Percentiles rank a stretch among this genome's conserved stretches.
phyloP scores from a whole-genome alignment of 2,888 invertebrate genomes.

The Alentia gelatinosa region DNA sequence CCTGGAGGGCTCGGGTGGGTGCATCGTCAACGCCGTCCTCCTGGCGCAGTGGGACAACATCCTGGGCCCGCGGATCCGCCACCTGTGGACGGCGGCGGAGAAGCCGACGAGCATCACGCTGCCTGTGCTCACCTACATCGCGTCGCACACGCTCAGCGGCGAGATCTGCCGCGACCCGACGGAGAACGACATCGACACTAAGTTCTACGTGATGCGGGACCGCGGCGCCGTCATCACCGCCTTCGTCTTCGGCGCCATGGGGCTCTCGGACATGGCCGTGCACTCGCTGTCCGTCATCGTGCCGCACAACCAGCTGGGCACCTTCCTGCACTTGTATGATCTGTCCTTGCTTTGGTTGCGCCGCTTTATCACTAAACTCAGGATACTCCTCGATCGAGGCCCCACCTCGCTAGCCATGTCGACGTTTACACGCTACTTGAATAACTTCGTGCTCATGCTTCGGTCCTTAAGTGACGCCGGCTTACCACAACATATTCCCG shows the following conservation, averaged over 20 bases:
- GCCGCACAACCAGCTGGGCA: constrained; percentile 67
- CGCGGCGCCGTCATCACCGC: constrained; percentile 73
- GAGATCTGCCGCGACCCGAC: constrained; percentile 77
- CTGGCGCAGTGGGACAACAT: constrained; percentile 79
- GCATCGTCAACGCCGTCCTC: constrained; percentile 69
- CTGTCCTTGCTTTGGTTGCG: constrained; percentile 72
- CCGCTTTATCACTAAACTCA: constrained; percentile 72
- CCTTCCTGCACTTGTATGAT: constrained; percentile 73
- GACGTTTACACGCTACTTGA: constrained; percentile 64
- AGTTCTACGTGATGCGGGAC: constrained; percentile 75
- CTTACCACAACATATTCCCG: constrained; percentile 65
- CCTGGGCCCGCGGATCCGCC: constrained; percentile 75
- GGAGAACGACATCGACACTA: constrained; percentile 73
- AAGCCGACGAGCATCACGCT: constrained; percentile 64
- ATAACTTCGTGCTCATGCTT: constrained; percentile 67
- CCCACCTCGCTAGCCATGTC: constrained; percentile 52
- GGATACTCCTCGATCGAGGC: constrained; percentile 70
- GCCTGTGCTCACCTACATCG: constrained; percentile 70
- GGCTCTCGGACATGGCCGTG: constrained; percentile 69
- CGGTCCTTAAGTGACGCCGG: constrained; percentile 67
- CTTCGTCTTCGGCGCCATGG: constrained; percentile 76
- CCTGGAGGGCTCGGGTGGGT: constrained; percentile 66
- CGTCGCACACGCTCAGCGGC: constrained; percentile 75
- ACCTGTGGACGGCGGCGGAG: constrained; percentile 72
- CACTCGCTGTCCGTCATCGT: constrained; percentile 76